These are phyloP conservation scores for Nebria ingens DNA, from an alignment of 1,140 invertebrate species.

Conservation along the genomic window DNA sequence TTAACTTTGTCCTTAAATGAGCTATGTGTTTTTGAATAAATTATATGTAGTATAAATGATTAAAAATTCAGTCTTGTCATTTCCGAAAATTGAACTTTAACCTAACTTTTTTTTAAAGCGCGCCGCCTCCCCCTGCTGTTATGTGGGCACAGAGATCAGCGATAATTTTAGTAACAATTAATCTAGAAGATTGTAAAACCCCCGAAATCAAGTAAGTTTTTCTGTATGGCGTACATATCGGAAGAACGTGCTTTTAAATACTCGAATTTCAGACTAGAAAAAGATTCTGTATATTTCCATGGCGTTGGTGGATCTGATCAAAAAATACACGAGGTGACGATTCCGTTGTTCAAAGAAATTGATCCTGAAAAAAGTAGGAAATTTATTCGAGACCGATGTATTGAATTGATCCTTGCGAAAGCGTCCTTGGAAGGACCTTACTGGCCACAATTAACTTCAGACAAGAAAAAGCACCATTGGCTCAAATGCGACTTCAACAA, in stretches of 20 bases:
- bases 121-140: conserved; percentile 58
- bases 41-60: too few species aligned
- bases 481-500: conserved; percentile 94
- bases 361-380: conserved; percentile 62
- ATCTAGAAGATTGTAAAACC: conserved; percentile 80
- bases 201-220: conserved; percentile 57
- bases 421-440: conserved; percentile 66
- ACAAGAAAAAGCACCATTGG: conserved; percentile 88
- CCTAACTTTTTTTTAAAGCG: conserved; percentile 22
- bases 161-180: conserved; percentile 75
- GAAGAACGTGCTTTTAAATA: not conserved
- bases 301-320: conserved; percentile 76
- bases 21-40: not conserved
- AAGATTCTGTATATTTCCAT: conserved; percentile 72
- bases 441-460: conserved; percentile 81
- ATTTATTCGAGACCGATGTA: conserved; percentile 59
- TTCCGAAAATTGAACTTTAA: conserved; percentile 12
- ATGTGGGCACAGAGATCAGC: conserved; percentile 84
- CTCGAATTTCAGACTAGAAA: conserved; percentile 56
- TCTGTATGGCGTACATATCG: not conserved
- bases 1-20: not conserved
- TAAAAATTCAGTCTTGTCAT: conserved; percentile 10
- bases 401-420: conserved; percentile 63
- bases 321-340: conserved; percentile 73
- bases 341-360: conserved; percentile 74